Evolutionary conservation across 1,140 invertebrate species (phyloP), one percentile per base, ranked within the genome.

Genomic region (Antheraea mylitta): DNA sequence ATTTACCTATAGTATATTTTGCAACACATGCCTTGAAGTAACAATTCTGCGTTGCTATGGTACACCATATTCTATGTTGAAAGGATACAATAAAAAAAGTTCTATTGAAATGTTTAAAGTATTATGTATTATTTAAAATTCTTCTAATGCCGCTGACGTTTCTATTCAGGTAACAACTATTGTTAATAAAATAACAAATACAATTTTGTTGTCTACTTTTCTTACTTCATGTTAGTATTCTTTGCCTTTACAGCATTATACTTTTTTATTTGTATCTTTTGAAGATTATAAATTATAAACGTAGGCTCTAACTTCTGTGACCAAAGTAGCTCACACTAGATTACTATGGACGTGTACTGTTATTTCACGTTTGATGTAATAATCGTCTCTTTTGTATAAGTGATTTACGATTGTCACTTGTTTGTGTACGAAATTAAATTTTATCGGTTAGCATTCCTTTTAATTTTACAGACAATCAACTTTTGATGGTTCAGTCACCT

Each of bases 401-500:
- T 4, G 38, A 53, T 53, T 53, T 53, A 53, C 13, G 45, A 16
- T 13, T 6, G 45, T n/a, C 45, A 53, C 16, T 13, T 53, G 10
- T 53, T 53, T 53, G 16, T 53, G 45, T 53, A n/a, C 6, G 6
- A 53, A 53, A 53, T 53, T 53, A 53, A 53, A 16, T 53, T 53
- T 53, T 53, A 53, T 53, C 45, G 45, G 11, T 16, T 53, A 53
- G 45, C 16, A 0, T 13, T 53, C 16, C 16, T 53, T 53, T 16
- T 16, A n/a, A 53, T 16, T 53, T 53, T 53, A 36, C 37, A n/a
- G 13, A 63, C n/a, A 63, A 63, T 63, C 37, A 37, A 30, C 30
- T 13, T 63, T 63, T 37, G 22, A 63, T 63, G 61, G n/a, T 13
- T 8, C 22, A 63, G 37, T 63, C 61, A 37, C 61, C 10, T 37